phyloP scores from a whole-genome alignment of 2,888 invertebrate genomes.

The Meiosimyza platycephala region DNA sequence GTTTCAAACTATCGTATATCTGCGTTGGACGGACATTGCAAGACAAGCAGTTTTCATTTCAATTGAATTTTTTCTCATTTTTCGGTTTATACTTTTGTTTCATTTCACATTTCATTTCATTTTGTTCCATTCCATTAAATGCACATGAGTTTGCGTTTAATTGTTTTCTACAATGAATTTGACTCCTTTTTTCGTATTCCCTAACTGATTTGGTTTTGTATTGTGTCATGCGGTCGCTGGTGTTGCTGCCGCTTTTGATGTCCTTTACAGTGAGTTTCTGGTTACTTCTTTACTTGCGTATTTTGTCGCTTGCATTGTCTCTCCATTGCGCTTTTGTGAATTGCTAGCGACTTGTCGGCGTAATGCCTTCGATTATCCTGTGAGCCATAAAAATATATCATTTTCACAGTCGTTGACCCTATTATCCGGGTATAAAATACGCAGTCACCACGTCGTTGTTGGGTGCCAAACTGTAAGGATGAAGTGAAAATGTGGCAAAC shows the following conservation, averaged over 20 bases:
- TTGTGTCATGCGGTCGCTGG: too few relatives aligned
- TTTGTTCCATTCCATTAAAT: constrained; percentile 32
- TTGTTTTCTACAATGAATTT: constrained; percentile 22
- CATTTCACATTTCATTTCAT: constrained; percentile 15
- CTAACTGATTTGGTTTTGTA: too few relatives aligned
- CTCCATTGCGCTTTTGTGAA: background rate
- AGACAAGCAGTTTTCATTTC: constrained; percentile 21
- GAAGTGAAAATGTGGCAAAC: background rate
- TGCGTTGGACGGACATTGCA: background rate
- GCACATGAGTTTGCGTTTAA: constrained; percentile 35
- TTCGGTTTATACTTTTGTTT: background rate
- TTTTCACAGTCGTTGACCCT: constrained; percentile 37
- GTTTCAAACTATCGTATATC: background rate
- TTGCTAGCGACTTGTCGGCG: background rate
- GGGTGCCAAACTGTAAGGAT: constrained; percentile 11
- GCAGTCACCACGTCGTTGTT: background rate
- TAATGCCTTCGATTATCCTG: constrained; percentile 32
- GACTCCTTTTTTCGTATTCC: background rate
- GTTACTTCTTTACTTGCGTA: too few relatives aligned
- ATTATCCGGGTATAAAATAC: constrained; percentile 22
- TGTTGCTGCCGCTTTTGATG: too few relatives aligned
- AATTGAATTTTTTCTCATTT: background rate
- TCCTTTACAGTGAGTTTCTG: too few relatives aligned
- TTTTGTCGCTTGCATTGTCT: background rate
- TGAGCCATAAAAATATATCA: constrained; percentile 34